These are phyloP conservation scores for Lissocephala sabroskyi DNA, from an alignment of 2,888 invertebrate genomes.

Conservation along the genomic window DNA sequence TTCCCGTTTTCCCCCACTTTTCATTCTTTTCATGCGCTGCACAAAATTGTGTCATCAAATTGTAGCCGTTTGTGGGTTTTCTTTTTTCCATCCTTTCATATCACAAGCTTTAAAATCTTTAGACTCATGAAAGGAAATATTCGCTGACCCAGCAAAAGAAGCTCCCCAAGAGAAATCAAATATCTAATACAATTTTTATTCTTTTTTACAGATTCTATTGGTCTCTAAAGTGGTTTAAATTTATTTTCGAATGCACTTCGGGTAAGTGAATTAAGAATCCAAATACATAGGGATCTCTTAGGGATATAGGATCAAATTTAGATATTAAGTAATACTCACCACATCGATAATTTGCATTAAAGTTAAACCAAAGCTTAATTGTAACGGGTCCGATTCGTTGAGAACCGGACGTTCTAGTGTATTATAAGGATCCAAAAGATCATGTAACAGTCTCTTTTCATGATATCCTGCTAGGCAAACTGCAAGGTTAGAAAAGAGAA, in stretches of 20 bases:
- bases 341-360: constrained; percentile 98
- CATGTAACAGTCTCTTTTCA: constrained; percentile 93
- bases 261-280: no score
- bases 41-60: constrained; percentile 56
- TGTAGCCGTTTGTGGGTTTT: constrained; percentile 25
- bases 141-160: no score
- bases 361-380: constrained; percentile 96
- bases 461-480: constrained; percentile 83
- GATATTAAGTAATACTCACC: constrained; percentile 77
- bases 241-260: no score
- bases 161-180: no score
- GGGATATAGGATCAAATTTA: neutral
- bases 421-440: constrained; percentile 94
- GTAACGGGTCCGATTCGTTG: constrained; percentile 96
- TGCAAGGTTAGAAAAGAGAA: no score
- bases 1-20: neutral
- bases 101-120: no score
- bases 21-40: constrained; percentile 14
- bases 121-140: no score
- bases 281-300: no score
- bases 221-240: no score
- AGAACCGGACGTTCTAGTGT: constrained; percentile 94
- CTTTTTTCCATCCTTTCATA: constrained; percentile 9
- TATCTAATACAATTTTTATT: no score
- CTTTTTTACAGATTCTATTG: no score